These are phyloP conservation scores for Urocyon cinereoargenteus DNA, from an alignment of 2,797 vertebrate genomes.

Conservation along the genomic window DNA sequence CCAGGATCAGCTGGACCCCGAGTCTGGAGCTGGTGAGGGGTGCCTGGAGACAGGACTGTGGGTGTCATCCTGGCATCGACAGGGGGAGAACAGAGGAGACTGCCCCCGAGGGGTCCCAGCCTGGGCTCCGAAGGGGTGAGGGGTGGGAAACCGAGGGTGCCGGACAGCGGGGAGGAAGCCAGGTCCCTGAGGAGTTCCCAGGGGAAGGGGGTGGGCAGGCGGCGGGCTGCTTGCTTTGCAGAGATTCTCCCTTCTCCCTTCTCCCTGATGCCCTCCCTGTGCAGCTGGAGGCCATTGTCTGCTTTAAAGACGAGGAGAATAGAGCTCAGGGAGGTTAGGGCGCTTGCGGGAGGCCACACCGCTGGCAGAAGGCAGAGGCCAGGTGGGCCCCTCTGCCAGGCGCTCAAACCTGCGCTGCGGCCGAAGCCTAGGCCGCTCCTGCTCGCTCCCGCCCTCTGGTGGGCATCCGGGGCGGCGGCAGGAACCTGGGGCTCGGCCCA, in stretches of 20 bases:
- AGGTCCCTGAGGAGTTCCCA: neutral
- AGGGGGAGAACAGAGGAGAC: too few relatives aligned
- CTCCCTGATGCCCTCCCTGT: neutral
- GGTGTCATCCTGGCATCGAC: neutral
- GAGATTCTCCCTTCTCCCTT: neutral
- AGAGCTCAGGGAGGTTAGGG: neutral
- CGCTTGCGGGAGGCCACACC: rapidly evolving
- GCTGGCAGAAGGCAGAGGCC: neutral
- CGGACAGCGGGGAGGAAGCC: neutral
- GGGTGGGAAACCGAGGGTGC: neutral
- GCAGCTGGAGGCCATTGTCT: neutral
- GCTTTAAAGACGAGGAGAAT: neutral
- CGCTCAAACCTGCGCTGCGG: rapidly evolving
- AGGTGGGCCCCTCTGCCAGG: neutral
- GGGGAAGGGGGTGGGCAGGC: neutral
- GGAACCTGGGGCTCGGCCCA: neutral
- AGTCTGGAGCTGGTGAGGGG: neutral
- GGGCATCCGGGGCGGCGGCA: neutral
- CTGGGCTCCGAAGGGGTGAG: neutral
- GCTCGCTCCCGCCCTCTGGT: neutral
- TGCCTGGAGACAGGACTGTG: neutral
- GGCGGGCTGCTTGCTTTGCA: neutral
- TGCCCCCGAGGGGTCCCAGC: neutral
- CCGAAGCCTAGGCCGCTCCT: rapidly evolving
- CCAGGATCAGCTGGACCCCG: neutral